Evolutionary conservation across 1,140 invertebrate genomes (phyloP).

Genomic region (Drosophila obscura): DNA sequence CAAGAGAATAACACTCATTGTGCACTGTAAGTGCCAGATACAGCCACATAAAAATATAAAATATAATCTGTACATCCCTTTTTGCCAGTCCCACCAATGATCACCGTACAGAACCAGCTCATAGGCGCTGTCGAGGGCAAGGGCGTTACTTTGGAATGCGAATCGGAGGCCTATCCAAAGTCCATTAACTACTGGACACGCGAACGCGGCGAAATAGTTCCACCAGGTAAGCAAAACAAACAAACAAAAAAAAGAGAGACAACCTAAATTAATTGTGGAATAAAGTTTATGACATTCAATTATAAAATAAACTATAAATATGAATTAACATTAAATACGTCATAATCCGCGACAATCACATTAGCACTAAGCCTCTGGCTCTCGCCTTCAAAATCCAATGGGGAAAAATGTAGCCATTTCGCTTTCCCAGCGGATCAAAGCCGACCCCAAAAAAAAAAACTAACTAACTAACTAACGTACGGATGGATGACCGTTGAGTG

Average conservation of each 20-base stretch:
- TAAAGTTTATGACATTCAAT: not conserved
- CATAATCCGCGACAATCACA: constrained; percentile 33
- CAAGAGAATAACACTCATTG: constrained; percentile 93
- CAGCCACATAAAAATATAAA: not conserved
- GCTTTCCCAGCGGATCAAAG: constrained; percentile 17
- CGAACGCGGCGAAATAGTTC: constrained; percentile 90
- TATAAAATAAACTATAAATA: constrained; percentile 7
- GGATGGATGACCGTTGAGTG: constrained; percentile 69
- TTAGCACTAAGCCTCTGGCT: constrained; percentile 18
- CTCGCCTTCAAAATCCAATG: constrained; percentile 8
- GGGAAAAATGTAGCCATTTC: constrained; percentile 4
- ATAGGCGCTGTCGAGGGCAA: constrained; percentile 90
- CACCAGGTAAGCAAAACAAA: constrained; percentile 87
- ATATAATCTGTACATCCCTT: not conserved
- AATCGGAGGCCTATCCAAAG: constrained; percentile 93
- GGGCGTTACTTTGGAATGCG: constrained; percentile 90
- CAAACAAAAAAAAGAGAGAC: not conserved
- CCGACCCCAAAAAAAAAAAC: not conserved
- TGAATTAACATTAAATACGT: constrained; percentile 27
- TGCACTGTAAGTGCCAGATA: constrained; percentile 89
- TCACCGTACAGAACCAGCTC: constrained; percentile 91
- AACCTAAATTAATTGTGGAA: too few relatives aligned
- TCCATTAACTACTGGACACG: constrained; percentile 94
- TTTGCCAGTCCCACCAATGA: constrained; percentile 91
- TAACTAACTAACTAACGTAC: constrained; percentile 36